Percentiles rank a stretch among this genome's conserved stretches.
These are phyloP conservation scores for Romanogobio albipinnatus DNA, from an alignment of 2,113 vertebrate genomes.

Conservation along the genomic window DNA sequence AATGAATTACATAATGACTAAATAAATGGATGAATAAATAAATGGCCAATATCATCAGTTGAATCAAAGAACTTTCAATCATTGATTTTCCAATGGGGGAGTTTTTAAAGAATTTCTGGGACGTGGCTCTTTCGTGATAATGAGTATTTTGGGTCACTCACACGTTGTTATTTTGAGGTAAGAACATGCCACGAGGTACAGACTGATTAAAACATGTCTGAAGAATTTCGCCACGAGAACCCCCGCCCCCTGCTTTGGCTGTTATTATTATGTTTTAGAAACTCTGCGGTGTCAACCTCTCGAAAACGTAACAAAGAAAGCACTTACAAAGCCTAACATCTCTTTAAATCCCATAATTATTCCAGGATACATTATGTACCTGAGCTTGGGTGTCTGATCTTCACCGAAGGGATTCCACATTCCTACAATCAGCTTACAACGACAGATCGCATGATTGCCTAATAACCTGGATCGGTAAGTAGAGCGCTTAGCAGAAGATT, in stretches of 20 bases:
- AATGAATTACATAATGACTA: not conserved
- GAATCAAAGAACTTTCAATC: not conserved
- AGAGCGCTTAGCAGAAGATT: slow-evolving; percentile 66
- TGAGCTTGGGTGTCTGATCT: slow-evolving; percentile 72
- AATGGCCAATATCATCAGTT: not conserved
- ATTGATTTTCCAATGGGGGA: too few relatives aligned
- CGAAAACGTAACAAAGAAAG: slow-evolving; percentile 73
- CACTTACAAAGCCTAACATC: slow-evolving; percentile 76
- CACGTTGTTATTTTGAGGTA: slow-evolving; percentile 57
- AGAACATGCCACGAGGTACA: slow-evolving; percentile 56
- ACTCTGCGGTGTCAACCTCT: slow-evolving; percentile 71
- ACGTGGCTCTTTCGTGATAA: slow-evolving; percentile 45
- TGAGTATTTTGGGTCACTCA: slow-evolving; percentile 55
- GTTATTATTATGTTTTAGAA: slow-evolving; percentile 64
- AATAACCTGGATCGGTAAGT: slow-evolving; percentile 73
- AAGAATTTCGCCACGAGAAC: slow-evolving; percentile 55
- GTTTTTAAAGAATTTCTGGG: slow-evolving; percentile 44
- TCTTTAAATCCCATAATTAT: slow-evolving; percentile 78
- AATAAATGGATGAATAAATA: not conserved
- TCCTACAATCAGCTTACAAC: slow-evolving; percentile 75
- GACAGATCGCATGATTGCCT: slow-evolving; percentile 75
- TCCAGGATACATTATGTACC: slow-evolving; percentile 76
- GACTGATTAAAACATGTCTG: slow-evolving; percentile 69
- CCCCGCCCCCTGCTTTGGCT: slow-evolving; percentile 31
- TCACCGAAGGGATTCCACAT: slow-evolving; percentile 70